phyloP scores from a whole-genome alignment of 2,888 invertebrate genomes.

The Xylocampa areola region DNA sequence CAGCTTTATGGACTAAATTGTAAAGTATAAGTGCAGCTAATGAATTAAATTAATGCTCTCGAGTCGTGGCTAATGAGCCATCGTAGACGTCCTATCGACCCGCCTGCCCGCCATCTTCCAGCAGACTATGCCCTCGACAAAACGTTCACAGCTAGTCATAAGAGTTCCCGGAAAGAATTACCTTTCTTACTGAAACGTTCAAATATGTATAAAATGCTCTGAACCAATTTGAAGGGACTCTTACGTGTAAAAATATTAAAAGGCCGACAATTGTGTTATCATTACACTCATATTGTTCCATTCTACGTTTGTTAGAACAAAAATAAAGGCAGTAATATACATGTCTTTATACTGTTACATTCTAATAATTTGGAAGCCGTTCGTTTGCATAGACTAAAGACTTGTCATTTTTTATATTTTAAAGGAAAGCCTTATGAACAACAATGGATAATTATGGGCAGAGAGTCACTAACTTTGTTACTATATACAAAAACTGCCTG shows the following conservation, averaged over 20 bases:
- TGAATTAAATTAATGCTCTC: slow-evolving; percentile 65
- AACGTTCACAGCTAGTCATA: slow-evolving; percentile 9
- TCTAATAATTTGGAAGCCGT: too few species aligned
- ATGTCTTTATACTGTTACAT: too few species aligned
- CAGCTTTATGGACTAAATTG: slow-evolving; percentile 24
- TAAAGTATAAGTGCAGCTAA: slow-evolving; percentile 50
- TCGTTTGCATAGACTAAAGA: too few species aligned
- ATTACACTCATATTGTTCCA: background rate
- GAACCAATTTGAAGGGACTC: slow-evolving; percentile 29
- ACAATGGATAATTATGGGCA: too few species aligned
- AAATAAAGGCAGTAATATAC: slow-evolving; percentile 22
- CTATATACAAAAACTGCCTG: too few species aligned
- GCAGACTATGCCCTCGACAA: slow-evolving; percentile 4
- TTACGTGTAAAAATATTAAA: slow-evolving; percentile 29
- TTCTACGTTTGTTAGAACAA: slow-evolving; percentile 25
- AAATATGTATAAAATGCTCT: slow-evolving; percentile 31
- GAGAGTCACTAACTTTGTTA: too few species aligned
- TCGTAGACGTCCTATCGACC: slow-evolving; percentile 54
- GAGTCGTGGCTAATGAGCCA: slow-evolving; percentile 59
- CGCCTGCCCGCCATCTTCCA: slow-evolving; percentile 3
- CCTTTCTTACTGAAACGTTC: slow-evolving; percentile 6
- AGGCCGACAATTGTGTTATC: slow-evolving; percentile 18
- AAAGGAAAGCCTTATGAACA: too few species aligned
- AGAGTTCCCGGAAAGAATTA: slow-evolving; percentile 9
- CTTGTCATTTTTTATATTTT: too few species aligned